Evolutionary conservation across 2,113 vertebrate genomes (phyloP).

Genomic region (Chaetodon trifascialis): DNA sequence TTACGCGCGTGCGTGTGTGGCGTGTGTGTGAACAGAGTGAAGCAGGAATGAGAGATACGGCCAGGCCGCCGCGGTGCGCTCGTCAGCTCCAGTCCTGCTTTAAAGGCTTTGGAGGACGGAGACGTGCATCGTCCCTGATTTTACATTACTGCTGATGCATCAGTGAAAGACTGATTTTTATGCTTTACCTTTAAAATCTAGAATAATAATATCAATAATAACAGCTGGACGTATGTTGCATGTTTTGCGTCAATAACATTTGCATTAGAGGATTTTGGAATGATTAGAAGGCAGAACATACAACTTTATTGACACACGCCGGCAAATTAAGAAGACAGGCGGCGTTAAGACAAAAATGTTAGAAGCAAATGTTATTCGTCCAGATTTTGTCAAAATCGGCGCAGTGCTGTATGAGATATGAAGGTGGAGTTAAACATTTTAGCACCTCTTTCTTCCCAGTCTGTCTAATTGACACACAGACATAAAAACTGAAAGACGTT

Average conservation of each 20-base stretch:
- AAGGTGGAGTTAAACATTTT: no score
- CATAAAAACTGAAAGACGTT: no score
- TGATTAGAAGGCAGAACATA: not conserved
- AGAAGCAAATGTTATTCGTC: no score
- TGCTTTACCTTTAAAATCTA: not conserved
- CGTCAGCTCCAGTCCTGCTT: constrained; percentile 35
- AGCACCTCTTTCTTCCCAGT: not conserved
- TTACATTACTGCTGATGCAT: not conserved
- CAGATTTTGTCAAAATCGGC: no score
- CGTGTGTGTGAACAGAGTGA: constrained; percentile 23
- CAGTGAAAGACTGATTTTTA: not conserved
- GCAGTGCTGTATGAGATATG: no score
- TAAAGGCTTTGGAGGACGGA: not conserved
- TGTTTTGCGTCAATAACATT: not conserved
- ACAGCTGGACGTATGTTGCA: no score
- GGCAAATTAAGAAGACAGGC: no score
- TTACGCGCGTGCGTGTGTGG: constrained; percentile 15
- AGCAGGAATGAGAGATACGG: constrained; percentile 25
- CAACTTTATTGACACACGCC: no score
- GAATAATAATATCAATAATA: not conserved
- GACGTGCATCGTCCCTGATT: not conserved
- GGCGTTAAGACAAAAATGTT: no score
- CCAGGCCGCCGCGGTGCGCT: constrained; percentile 25
- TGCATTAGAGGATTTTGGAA: not conserved
- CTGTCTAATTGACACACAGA: no score